A percentile compares a stretch with the other conserved stretches of the same genome.
Conservation (phyloP, 2,888 invertebrate genomes). For the Eledona agricola region DNA sequence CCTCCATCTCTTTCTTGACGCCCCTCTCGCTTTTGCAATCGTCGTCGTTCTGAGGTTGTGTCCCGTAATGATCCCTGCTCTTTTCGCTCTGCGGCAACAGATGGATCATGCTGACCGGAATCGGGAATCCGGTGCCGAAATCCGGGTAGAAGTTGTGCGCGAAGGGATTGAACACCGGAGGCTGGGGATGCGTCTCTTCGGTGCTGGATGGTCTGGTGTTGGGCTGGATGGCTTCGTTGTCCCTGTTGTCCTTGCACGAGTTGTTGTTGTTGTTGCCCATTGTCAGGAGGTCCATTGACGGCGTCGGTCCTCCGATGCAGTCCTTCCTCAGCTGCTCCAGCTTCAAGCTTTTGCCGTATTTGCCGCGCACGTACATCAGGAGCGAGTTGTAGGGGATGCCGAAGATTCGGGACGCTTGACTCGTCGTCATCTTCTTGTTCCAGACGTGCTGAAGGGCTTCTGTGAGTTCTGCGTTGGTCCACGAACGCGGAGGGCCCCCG, state of each 20-base stretch:
- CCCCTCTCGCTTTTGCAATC: constrained; percentile 44
- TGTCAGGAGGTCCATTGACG: constrained; percentile 67
- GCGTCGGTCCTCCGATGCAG: constrained; percentile 81
- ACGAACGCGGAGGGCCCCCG: constrained; percentile 89
- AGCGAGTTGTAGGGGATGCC: constrained; percentile 94
- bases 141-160: constrained; percentile 86
- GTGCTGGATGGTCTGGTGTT: constrained; percentile 71
- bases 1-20: constrained; percentile 53
- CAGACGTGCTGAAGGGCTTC: constrained; percentile 93
- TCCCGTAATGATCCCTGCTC: constrained; percentile 70
- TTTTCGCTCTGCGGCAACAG: constrained; percentile 82
- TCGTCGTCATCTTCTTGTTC: constrained; percentile 95
- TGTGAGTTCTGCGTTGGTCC: constrained; percentile 91
- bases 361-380: constrained; percentile 90
- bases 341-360: constrained; percentile 92
- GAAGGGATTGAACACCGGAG: constrained; percentile 79
- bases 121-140: constrained; percentile 80
- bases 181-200: constrained; percentile 64
- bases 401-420: constrained; percentile 89
- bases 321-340: constrained; percentile 88
- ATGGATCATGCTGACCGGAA: constrained; percentile 86
- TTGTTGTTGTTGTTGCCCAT: constrained; percentile 63
- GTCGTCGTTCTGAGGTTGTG: constrained; percentile 66
- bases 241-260: constrained; percentile 62
- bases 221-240: constrained; percentile 56